Base-by-base conservation (phyloP, 2,113 vertebrate genomes). In the Myiozetetes cayanensis region DNA sequence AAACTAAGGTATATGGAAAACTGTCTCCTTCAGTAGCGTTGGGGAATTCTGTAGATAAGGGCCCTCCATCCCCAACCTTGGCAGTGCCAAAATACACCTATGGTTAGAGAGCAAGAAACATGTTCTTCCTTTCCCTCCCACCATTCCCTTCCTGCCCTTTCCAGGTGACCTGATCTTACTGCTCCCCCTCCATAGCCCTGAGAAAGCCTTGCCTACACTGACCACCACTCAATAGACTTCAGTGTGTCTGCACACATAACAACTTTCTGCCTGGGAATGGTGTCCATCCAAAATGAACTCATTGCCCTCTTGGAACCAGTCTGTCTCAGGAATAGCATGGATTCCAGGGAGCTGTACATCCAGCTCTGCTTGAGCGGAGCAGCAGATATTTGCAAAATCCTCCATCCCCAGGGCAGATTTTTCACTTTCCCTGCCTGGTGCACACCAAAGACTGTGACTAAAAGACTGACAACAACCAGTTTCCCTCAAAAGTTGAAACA, bases 61-160 rank as follows among this genome's bases (percentile, higher is more conserved):
- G 65, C 27, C 8, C 27, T 37, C 25, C 0, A 1, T 23, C 37
- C 37, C 31, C 1, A 2, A 24, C 9, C 8, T 24, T 43, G 24
- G 66, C 33, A 68, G 15, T 19, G 25, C 47, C 11, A 50, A 46
- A 74, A 76, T 44, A 70, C 59, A 23, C 49, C 55, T 9, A 3
- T 0, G 6, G 46, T 33, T 2, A 84, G 14, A 68, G 4, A 46
- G 20, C 3, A 31, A 8, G 41, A 76, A 68, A 65, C 10, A 16
- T 1, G 4, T 47, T 77, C n/a, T 49, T 86, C 46, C 1, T 72
- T 85, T 66, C 33, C 12, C 35, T 41, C 43, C 16, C 66, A 43
- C 14, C 30, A 6, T 20, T 68, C 49, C 33, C 9, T 18, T 19
- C 31, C 74, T 75, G n/a, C 9, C 17, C 6, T 37, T 72, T 58